Evolutionary conservation across 1,140 invertebrate genomes (phyloP).

Genomic region (Eriocheir sinensis): DNA sequence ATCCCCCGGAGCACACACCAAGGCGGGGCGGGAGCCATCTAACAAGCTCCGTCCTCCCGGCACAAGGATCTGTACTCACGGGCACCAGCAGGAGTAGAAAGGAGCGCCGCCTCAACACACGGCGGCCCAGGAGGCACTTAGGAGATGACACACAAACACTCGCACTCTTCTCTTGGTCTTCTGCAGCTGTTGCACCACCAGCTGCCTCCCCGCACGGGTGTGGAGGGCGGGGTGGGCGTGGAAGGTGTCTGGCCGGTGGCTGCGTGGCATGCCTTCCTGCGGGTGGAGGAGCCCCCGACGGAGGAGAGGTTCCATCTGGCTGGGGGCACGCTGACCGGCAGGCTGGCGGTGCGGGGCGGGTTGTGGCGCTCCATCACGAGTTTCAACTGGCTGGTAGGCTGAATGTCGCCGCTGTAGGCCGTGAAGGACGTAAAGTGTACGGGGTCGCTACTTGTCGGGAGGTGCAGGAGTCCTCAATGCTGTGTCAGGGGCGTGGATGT

Average conservation of each 20-base stretch:
- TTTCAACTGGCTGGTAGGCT: not conserved
- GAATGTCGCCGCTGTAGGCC: not conserved
- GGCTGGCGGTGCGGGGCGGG: not conserved
- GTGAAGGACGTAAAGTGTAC: not conserved
- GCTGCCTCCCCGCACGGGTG: not conserved
- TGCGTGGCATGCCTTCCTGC: not conserved
- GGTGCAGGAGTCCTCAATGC: too few species aligned
- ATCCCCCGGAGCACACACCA: not conserved
- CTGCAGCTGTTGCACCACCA: conserved; percentile 47
- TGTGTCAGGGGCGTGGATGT: not conserved
- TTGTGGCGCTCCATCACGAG: not conserved
- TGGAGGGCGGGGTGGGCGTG: not conserved
- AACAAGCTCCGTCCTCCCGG: not conserved
- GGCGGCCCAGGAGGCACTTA: not conserved
- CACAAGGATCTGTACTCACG: not conserved
- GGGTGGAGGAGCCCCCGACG: not conserved
- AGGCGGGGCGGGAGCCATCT: not conserved
- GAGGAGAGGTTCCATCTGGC: conserved; percentile 22
- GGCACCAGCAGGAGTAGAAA: not conserved
- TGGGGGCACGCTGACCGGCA: not conserved
- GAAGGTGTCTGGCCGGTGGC: not conserved
- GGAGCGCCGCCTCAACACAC: not conserved
- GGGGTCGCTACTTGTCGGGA: not conserved
- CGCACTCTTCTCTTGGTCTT: conserved; percentile 41
- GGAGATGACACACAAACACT: conserved; percentile 39